These are phyloP conservation scores for Eleginops maclovinus DNA, from an alignment of 2,113 vertebrate species.

Conservation along the genomic window DNA sequence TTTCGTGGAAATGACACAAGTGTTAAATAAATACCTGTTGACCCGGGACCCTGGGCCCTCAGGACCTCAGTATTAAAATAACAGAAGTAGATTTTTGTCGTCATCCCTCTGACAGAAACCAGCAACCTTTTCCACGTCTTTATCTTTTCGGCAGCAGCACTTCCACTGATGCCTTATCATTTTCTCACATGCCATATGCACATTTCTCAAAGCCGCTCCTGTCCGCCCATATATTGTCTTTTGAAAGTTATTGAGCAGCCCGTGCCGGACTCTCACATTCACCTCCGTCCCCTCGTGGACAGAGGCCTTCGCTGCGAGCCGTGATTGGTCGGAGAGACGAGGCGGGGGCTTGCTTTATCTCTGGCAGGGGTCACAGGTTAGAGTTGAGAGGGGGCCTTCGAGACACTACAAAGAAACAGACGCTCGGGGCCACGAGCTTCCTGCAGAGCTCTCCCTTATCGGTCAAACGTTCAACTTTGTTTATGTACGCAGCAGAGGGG, in stretches of 20 bases:
- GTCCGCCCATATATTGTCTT: not conserved
- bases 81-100: not conserved
- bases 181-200: slow-evolving; percentile 27
- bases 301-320: slow-evolving; percentile 1
- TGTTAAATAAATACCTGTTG: slow-evolving; percentile 3
- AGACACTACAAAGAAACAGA: slow-evolving; percentile 71
- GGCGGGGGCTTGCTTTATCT: slow-evolving; percentile 61
- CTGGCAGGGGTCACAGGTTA: slow-evolving; percentile 50
- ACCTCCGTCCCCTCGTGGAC: slow-evolving; percentile 1
- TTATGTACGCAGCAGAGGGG: slow-evolving; percentile 79
- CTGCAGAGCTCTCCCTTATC: slow-evolving; percentile 77
- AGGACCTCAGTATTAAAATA: not conserved
- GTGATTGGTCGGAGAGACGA: slow-evolving; percentile 34
- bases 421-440: slow-evolving; percentile 50
- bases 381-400: slow-evolving; percentile 43
- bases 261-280: not conserved
- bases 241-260: not conserved
- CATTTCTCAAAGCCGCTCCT: slow-evolving; percentile 38
- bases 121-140: slow-evolving; percentile 37
- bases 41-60: too few species aligned
- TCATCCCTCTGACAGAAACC: slow-evolving; percentile 41
- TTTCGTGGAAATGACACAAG: not conserved
- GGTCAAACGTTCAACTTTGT: slow-evolving; percentile 78
- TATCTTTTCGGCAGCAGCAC: slow-evolving; percentile 34
- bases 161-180: slow-evolving; percentile 32